Conservation (phyloP, 2,888 invertebrate genomes). For the Eristalis tenax region DNA sequence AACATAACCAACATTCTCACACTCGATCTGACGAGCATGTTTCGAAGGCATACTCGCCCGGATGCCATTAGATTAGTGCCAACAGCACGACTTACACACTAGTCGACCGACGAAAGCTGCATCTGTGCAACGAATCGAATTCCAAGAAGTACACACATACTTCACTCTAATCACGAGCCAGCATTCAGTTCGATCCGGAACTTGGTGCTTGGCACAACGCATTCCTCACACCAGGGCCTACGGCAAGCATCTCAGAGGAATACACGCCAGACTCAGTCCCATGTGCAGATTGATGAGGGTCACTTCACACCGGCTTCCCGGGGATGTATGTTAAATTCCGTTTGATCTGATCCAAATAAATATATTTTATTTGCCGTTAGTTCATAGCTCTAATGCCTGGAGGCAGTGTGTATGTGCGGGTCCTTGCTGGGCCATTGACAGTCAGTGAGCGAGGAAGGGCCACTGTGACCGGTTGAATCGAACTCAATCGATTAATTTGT, state of each 20-base stretch:
- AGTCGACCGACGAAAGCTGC: too few relatives aligned
- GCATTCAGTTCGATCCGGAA: too few relatives aligned
- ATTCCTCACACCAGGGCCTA: background rate
- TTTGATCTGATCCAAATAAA: constrained; percentile 18
- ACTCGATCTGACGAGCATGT: too few relatives aligned
- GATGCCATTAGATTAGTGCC: too few relatives aligned
- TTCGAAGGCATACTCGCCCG: too few relatives aligned
- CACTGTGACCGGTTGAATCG: constrained; percentile 17
- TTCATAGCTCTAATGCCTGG: background rate
- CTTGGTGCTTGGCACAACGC: background rate
- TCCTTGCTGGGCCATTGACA: background rate
- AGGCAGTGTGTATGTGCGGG: background rate
- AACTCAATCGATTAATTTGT: constrained; percentile 65
- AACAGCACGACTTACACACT: too few relatives aligned
- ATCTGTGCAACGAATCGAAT: too few relatives aligned
- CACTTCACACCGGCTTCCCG: background rate
- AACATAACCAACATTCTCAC: too few relatives aligned
- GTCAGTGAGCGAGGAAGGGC: background rate
- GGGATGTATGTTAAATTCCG: background rate
- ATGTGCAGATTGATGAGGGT: background rate
- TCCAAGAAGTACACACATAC: too few relatives aligned
- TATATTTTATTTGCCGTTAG: constrained; percentile 15
- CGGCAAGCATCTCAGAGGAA: constrained; percentile 3
- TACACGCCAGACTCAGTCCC: constrained; percentile 8
- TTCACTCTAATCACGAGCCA: too few relatives aligned